These are phyloP conservation scores for Erythrolamprus reginae DNA, from an alignment of 2,113 vertebrate genomes.

Conservation along the genomic window DNA sequence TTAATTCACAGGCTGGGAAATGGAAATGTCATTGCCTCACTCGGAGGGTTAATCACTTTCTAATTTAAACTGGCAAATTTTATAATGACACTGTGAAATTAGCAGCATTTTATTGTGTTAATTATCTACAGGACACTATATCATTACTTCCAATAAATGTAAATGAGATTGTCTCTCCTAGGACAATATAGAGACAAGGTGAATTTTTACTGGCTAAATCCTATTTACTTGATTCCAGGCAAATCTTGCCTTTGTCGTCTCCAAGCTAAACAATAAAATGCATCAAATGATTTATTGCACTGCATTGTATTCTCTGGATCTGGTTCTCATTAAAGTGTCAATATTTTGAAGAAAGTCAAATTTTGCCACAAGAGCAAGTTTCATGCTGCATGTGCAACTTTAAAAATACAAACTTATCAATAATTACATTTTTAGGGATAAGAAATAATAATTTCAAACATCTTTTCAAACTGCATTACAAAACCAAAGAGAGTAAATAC, in stretches of 20 bases:
- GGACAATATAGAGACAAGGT: conserved; percentile 75
- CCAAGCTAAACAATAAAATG: conserved; percentile 36
- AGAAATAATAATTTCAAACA: neutral
- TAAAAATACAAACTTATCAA: conserved; percentile 16
- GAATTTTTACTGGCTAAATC: conserved; percentile 72
- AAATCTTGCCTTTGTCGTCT: conserved; percentile 26
- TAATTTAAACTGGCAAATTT: conserved; percentile 79
- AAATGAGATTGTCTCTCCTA: conserved; percentile 75
- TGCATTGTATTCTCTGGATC: conserved; percentile 41
- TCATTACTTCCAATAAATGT: conserved; percentile 82
- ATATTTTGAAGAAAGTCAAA: conserved; percentile 52
- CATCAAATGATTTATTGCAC: conserved; percentile 38
- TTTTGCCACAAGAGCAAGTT: conserved; percentile 52
- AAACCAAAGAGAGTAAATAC: neutral
- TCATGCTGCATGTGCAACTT: conserved; percentile 35
- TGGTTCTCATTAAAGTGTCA: conserved; percentile 45
- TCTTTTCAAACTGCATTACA: neutral
- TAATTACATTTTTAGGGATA: conserved; percentile 35
- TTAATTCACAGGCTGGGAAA: conserved; percentile 76
- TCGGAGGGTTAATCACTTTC: conserved; percentile 81
- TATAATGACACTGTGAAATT: conserved; percentile 88
- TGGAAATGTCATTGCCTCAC: conserved; percentile 78
- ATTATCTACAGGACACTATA: conserved; percentile 80
- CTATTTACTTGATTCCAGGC: conserved; percentile 62
- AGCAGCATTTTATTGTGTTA: conserved; percentile 84